A percentile compares a stretch with the other conserved stretches of the same genome.
Evolutionary conservation across 2,888 invertebrate genomes (phyloP).

Genomic region (Criorhina ranunculi): DNA sequence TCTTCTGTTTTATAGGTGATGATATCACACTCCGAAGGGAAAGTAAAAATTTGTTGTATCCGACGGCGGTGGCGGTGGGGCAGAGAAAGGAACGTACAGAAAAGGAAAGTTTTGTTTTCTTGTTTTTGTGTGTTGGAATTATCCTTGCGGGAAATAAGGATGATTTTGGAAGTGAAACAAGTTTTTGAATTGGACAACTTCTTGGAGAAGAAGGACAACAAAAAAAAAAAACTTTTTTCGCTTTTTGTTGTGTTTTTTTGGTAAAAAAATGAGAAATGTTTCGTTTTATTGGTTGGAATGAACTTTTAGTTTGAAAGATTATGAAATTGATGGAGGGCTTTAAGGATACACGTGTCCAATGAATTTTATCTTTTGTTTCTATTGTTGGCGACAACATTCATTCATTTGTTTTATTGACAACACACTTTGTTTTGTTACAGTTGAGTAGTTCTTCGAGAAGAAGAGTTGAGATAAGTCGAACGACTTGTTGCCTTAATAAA

Average conservation of each 20-base stretch:
- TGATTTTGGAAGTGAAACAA: constrained; percentile 54
- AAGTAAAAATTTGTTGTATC: constrained; percentile 25
- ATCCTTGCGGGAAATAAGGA: constrained; percentile 66
- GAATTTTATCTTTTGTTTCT: constrained; percentile 8
- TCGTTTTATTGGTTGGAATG: constrained; percentile 43
- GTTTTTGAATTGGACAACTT: constrained; percentile 70
- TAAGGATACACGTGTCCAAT: constrained; percentile 32
- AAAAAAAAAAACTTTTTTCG: constrained; percentile 12
- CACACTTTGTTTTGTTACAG: neutral
- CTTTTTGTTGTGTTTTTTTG: neutral
- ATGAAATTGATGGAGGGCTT: constrained; percentile 28
- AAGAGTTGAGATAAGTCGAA: too few relatives aligned
- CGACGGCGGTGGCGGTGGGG: neutral
- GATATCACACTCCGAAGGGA: constrained; percentile 63
- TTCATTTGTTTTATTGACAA: neutral
- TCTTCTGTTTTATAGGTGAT: constrained; percentile 66
- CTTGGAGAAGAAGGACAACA: neutral
- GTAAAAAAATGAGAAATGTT: constrained; percentile 34
- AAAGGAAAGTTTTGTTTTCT: constrained; percentile 54
- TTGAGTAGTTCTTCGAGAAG: too few relatives aligned
- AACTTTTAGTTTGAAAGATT: constrained; percentile 50
- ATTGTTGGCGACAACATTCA: neutral
- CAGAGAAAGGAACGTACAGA: neutral
- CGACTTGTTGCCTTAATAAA: too few relatives aligned
- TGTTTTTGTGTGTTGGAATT: constrained; percentile 56